A percentile compares a stretch with the other conserved stretches of the same genome.
These are phyloP conservation scores for Julus scandinavius DNA, from an alignment of 2,888 invertebrate genomes.

Conservation along the genomic window DNA sequence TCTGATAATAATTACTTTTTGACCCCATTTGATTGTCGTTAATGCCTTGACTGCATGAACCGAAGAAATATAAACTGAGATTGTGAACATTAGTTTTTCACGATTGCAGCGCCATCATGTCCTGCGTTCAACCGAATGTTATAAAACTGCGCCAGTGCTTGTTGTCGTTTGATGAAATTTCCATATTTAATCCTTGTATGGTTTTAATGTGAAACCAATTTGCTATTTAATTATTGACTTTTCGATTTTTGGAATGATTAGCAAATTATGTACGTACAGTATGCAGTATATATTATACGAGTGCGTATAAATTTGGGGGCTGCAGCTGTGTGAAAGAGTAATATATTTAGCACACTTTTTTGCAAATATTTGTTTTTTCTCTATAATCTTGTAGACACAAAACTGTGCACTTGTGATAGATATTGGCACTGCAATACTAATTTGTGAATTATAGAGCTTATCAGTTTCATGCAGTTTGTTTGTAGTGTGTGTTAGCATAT, in stretches of 20 bases:
- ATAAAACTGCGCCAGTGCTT: too few species aligned
- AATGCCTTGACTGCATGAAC: too few species aligned
- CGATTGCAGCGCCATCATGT: too few species aligned
- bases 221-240: slow-evolving; percentile 8
- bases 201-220: slow-evolving; percentile 10
- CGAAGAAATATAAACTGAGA: too few species aligned
- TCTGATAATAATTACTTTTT: too few species aligned
- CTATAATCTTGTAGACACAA: background rate
- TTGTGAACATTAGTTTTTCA: too few species aligned
- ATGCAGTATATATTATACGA: background rate
- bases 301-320: background rate
- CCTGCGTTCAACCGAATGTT: too few species aligned
- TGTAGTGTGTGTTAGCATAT: background rate
- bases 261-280: background rate
- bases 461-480: slow-evolving; percentile 35
- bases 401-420: background rate
- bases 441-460: background rate
- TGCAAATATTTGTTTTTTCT: slow-evolving; percentile 26
- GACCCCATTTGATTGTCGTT: too few species aligned
- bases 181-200: background rate
- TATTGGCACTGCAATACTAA: background rate
- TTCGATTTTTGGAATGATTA: background rate
- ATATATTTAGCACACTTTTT: background rate
- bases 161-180: background rate
- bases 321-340: background rate